Percentiles rank a stretch among this genome's conserved stretches.
phyloP scores from a whole-genome alignment of 30 jellyfish, hydroid and myxozoan species.

The Morbakka virulenta region DNA sequence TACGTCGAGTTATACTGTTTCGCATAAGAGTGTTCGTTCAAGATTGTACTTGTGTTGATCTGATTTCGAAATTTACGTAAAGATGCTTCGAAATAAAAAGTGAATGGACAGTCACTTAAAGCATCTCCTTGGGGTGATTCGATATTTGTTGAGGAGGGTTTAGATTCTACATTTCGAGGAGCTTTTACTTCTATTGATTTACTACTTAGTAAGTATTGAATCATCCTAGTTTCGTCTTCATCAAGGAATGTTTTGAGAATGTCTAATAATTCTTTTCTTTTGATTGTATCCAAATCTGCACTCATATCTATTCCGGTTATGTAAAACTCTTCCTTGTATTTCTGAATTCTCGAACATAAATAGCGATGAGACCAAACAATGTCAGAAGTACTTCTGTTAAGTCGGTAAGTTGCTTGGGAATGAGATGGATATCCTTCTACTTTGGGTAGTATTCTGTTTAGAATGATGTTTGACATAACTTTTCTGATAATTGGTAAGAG shows the following conservation, averaged over 20 bases:
- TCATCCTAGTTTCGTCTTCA: too few species aligned
- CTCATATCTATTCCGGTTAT: conserved; percentile 30
- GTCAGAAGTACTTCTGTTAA: conserved; percentile 24
- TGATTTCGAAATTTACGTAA: neutral
- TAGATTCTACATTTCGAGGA: neutral
- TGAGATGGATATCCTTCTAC: conserved; percentile 26
- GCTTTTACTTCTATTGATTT: conserved; percentile 5
- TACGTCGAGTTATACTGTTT: neutral
- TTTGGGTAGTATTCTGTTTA: conserved; percentile 8
- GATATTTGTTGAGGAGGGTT: conserved; percentile 12
- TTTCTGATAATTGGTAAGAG: too few species aligned
- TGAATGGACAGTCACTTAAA: conserved; percentile 8
- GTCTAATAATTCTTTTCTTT: neutral
- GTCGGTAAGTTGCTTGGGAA: conserved; percentile 24
- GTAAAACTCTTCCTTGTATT: neutral
- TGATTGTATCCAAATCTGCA: conserved; percentile 13
- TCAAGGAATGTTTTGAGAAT: too few species aligned
- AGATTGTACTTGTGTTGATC: neutral
- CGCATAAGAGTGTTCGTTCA: neutral
- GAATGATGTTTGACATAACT: too few species aligned
- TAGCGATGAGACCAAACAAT: conserved; percentile 48
- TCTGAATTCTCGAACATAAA: conserved; percentile 17
- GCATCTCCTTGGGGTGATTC: conserved; percentile 48
- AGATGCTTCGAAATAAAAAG: conserved; percentile 10
- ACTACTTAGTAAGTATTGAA: neutral